phyloP scores from a whole-genome alignment of 2,797 vertebrate species.

The Hoplostethus mediterraneus region DNA sequence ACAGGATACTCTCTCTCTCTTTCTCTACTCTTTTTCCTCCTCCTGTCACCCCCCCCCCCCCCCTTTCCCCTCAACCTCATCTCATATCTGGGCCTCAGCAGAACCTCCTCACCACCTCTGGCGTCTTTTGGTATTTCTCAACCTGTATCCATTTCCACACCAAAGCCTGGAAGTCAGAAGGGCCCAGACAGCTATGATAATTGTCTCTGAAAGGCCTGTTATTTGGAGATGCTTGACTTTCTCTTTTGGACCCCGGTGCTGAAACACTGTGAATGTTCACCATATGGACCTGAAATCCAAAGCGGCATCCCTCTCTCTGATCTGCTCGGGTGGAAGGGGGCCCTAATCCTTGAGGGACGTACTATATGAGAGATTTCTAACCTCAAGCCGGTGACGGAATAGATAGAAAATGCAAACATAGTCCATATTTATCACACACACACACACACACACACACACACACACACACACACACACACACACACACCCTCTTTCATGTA shows the following conservation, averaged over 20 bases:
- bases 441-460: not conserved
- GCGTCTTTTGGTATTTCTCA: constrained; percentile 34
- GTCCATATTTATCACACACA: constrained; percentile 15
- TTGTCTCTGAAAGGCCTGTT: constrained; percentile 41
- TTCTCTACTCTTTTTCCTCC: not conserved
- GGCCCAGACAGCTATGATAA: constrained; percentile 51
- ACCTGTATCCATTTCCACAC: constrained; percentile 46
- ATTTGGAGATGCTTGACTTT: constrained; percentile 19
- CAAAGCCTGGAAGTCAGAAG: constrained; percentile 39
- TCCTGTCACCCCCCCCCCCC: not conserved
- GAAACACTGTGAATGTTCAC: constrained; percentile 52
- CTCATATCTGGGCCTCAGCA: constrained; percentile 8
- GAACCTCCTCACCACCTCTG: constrained; percentile 37
- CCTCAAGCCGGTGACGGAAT: constrained; percentile 24
- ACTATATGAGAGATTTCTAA: constrained; percentile 35
- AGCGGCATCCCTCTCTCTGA: constrained; percentile 33
- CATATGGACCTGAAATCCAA: constrained; percentile 58
- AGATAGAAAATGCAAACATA: constrained; percentile 40
- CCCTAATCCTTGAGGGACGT: constrained; percentile 28
- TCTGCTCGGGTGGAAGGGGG: constrained; percentile 13
- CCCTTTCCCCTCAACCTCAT: not conserved
- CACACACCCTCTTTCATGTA: constrained; percentile 30
- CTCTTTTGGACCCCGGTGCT: constrained; percentile 10
- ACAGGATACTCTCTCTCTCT: not conserved
- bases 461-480: not conserved